Evolutionary conservation across 1,140 invertebrate genomes (phyloP).

Genomic region (Galleria mellonella): DNA sequence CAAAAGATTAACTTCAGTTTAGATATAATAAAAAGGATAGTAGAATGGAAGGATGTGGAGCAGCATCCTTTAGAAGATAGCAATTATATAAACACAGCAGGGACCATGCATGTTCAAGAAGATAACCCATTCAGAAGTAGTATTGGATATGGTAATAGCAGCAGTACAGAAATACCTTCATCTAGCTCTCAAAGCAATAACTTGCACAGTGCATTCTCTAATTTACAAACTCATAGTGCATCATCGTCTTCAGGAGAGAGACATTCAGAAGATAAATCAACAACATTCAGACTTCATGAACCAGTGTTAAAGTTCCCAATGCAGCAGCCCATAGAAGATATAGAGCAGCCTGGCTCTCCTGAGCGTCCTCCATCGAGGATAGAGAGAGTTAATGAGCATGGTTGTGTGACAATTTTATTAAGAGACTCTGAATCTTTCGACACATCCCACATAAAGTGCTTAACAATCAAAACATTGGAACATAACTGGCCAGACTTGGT

Average conservation of each 20-base stretch:
- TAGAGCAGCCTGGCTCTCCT: slow-evolving; percentile 41
- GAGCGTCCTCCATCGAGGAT: slow-evolving; percentile 46
- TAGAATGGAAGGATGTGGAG: slow-evolving; percentile 90
- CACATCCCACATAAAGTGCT: slow-evolving; percentile 86
- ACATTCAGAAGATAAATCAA: slow-evolving; percentile 24
- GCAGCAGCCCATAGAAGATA: slow-evolving; percentile 20
- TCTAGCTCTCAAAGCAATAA: slow-evolving; percentile 49
- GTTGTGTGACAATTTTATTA: slow-evolving; percentile 81
- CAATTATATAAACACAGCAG: slow-evolving; percentile 58
- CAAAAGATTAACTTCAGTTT: slow-evolving; percentile 87
- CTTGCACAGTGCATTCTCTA: slow-evolving; percentile 61
- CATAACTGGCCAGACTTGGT: slow-evolving; percentile 87
- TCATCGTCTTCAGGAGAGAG: slow-evolving; percentile 48
- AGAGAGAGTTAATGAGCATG: slow-evolving; percentile 61
- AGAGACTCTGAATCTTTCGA: slow-evolving; percentile 87
- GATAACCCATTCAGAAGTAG: slow-evolving; percentile 61
- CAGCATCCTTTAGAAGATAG: slow-evolving; percentile 87
- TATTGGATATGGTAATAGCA: slow-evolving; percentile 41
- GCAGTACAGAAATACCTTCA: slow-evolving; percentile 34
- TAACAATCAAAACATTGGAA: slow-evolving; percentile 89
- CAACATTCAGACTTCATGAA: slow-evolving; percentile 53
- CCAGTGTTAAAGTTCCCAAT: slow-evolving; percentile 55
- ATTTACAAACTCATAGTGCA: slow-evolving; percentile 52
- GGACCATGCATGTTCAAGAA: slow-evolving; percentile 43
- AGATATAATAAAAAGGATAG: slow-evolving; percentile 88